Conservation (phyloP, 2,888 invertebrate species). For the Epinotia brunnichana region DNA sequence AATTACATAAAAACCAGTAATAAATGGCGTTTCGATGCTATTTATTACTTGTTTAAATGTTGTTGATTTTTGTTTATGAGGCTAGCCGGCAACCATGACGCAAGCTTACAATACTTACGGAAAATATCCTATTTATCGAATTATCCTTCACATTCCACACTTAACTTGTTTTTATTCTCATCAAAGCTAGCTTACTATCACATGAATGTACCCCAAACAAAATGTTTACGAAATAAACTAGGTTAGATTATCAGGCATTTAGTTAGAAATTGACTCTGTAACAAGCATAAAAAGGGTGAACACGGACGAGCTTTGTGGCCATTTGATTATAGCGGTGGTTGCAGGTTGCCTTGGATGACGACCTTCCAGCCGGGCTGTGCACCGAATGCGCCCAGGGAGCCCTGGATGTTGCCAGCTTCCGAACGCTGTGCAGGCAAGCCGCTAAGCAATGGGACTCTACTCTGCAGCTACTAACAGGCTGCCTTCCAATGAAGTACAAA, state of each 20-base stretch:
- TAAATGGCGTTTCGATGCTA: neutral
- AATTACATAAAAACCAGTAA: neutral
- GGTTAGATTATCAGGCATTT: neutral
- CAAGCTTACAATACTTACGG: constrained; percentile 3
- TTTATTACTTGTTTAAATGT: neutral
- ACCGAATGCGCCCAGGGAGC: constrained; percentile 62
- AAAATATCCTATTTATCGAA: neutral
- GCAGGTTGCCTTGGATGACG: constrained; percentile 69
- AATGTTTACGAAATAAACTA: neutral
- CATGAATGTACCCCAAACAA: neutral
- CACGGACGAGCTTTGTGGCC: constrained; percentile 58
- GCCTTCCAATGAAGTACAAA: constrained; percentile 51
- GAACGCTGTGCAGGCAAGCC: constrained; percentile 61
- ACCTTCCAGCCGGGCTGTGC: constrained; percentile 71
- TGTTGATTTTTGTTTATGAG: constrained; percentile 14
- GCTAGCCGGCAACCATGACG: constrained; percentile 32
- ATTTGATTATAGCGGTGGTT: constrained; percentile 73
- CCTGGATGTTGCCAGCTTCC: constrained; percentile 66
- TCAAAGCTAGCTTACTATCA: neutral
- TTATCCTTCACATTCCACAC: neutral
- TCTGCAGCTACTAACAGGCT: constrained; percentile 55
- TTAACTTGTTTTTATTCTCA: neutral
- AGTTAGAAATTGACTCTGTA: neutral
- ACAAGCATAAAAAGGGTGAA: constrained; percentile 1
- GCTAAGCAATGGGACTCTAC: constrained; percentile 60